phyloP scores from a whole-genome alignment of 2,888 invertebrate species.

The Anticlea derivata region DNA sequence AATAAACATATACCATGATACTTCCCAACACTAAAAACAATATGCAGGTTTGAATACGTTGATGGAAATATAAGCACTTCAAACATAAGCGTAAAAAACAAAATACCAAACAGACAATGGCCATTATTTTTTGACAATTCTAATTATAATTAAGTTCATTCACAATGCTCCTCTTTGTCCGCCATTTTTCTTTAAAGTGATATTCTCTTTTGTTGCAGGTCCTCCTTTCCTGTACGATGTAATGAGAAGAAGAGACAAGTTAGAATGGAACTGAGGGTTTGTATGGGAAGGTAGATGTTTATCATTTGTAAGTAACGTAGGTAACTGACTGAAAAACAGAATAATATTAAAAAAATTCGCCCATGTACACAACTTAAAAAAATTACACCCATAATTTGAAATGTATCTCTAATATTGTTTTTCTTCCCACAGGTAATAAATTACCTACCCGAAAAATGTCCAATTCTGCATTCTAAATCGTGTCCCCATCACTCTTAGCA shows the following conservation, averaged over 20 bases:
- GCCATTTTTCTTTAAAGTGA: constrained; percentile 44
- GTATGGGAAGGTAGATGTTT: no score
- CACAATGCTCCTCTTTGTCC: constrained; percentile 35
- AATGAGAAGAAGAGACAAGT: no score
- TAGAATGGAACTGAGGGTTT: no score
- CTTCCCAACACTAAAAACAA: neutral
- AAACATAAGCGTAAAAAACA: constrained; percentile 1
- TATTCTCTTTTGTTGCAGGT: constrained; percentile 52
- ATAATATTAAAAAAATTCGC: neutral
- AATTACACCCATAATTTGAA: neutral
- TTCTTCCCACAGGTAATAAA: constrained; percentile 19
- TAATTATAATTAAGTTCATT: constrained; percentile 42
- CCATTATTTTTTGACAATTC: constrained; percentile 44
- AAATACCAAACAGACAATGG: constrained; percentile 5
- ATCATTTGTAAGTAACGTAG: no score
- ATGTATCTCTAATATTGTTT: neutral
- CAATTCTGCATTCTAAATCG: constrained; percentile 54
- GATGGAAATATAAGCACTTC: no score
- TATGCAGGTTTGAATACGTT: no score
- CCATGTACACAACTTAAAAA: no score
- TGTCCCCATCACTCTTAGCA: constrained; percentile 47
- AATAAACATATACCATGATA: no score
- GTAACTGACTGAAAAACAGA: no score
- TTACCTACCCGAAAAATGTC: neutral
- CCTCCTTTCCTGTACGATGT: no score